Evolutionary conservation across 2,113 vertebrate genomes (phyloP).

Genomic region (Numida meleagris): DNA sequence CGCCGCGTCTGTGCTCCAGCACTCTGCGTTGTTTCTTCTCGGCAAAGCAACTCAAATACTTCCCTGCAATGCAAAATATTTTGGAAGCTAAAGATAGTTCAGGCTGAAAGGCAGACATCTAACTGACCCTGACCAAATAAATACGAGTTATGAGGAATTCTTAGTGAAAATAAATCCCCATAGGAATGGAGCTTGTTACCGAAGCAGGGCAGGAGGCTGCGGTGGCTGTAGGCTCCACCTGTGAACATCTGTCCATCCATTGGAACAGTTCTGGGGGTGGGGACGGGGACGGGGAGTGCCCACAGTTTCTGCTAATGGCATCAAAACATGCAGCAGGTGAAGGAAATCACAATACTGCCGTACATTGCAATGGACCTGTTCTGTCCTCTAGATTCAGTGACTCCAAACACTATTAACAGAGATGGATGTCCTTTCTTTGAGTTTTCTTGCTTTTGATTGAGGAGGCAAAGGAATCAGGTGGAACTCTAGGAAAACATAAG

Average conservation of each 20-base stretch:
- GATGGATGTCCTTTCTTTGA: neutral
- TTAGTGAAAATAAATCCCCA: conserved; percentile 29
- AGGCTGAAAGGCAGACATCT: conserved; percentile 49
- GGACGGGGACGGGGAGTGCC: neutral
- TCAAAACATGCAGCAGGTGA: neutral
- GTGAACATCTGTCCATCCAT: neutral
- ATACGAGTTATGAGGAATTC: conserved; percentile 57
- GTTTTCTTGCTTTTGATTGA: neutral
- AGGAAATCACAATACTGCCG: rapidly evolving
- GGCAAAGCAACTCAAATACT: neutral
- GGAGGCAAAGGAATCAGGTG: neutral
- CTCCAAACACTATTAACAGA: neutral
- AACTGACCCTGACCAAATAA: conserved; percentile 60
- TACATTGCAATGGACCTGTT: neutral
- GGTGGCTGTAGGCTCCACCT: neutral
- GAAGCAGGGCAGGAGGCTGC: neutral
- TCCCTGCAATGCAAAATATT: conserved; percentile 59
- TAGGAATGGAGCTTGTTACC: neutral
- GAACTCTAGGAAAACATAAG: neutral
- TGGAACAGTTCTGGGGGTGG: neutral
- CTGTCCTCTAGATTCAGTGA: neutral
- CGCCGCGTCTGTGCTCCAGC: rapidly evolving
- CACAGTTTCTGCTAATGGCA: neutral
- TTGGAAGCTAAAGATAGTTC: conserved; percentile 67
- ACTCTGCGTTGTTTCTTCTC: conserved; percentile 17